Conservation (phyloP, 1,140 invertebrate species). For the Pogonus chalceus region DNA sequence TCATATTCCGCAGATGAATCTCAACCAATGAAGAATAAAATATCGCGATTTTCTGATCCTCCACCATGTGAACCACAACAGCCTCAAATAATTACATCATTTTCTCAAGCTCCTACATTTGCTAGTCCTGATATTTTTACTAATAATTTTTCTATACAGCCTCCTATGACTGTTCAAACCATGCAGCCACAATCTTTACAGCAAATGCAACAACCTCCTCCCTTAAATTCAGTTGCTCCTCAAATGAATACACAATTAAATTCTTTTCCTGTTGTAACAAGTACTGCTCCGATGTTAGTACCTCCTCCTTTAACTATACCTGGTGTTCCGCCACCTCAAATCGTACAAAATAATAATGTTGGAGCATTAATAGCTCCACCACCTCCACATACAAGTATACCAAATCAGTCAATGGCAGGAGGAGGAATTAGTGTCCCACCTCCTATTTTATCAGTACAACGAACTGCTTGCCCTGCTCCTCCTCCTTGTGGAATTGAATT, state of each 20-base stretch:
- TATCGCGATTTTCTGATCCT: neutral
- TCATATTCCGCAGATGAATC: neutral
- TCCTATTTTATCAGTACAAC: slow-evolving; percentile 27
- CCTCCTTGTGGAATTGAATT: slow-evolving; percentile 21
- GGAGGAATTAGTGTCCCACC: slow-evolving; percentile 34
- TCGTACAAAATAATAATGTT: slow-evolving; percentile 20
- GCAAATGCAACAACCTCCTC: neutral
- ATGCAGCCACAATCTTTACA: neutral
- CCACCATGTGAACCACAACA: neutral
- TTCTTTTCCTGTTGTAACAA: slow-evolving; percentile 9
- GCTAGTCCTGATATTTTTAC: neutral
- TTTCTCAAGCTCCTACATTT: neutral
- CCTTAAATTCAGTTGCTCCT: neutral
- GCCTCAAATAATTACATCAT: neutral
- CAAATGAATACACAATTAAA: neutral
- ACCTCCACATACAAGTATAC: slow-evolving; percentile 33
- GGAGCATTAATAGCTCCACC: slow-evolving; percentile 13
- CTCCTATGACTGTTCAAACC: neutral
- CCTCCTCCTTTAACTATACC: slow-evolving; percentile 30
- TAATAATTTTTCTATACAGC: neutral
- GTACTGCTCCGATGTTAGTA: slow-evolving; percentile 19
- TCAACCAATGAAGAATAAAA: neutral
- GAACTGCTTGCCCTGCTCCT: slow-evolving; percentile 14
- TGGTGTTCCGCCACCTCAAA: slow-evolving; percentile 32
- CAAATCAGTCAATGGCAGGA: slow-evolving; percentile 11